A percentile compares a stretch with the other conserved stretches of the same genome.
Conservation (phyloP, 2,888 invertebrate genomes). For the Malthinus flaveolus region DNA sequence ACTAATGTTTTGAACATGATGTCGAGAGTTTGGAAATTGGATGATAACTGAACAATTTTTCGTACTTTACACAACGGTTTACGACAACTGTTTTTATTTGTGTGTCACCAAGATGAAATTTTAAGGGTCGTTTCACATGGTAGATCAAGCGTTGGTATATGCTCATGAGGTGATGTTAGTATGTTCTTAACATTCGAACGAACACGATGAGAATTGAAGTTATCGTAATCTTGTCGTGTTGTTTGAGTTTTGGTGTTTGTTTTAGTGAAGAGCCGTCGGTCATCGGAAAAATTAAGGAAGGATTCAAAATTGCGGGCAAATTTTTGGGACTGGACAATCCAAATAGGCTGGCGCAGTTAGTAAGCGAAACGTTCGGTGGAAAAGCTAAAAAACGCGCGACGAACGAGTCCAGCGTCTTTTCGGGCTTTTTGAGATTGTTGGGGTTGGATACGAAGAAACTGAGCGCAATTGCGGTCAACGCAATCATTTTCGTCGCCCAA, state of each 20-base stretch:
- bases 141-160: slow-evolving; percentile 19
- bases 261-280: slow-evolving; percentile 41
- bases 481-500: slow-evolving; percentile 81
- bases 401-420: slow-evolving; percentile 49
- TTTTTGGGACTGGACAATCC: slow-evolving; percentile 56
- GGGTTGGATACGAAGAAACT: slow-evolving; percentile 77
- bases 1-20: neutral
- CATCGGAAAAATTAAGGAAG: slow-evolving; percentile 55
- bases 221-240: neutral
- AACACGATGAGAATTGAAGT: slow-evolving; percentile 8
- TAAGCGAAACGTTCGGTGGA: slow-evolving; percentile 59
- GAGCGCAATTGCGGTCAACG: slow-evolving; percentile 81
- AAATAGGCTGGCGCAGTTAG: slow-evolving; percentile 64
- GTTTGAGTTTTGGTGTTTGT: neutral
- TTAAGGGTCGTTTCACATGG: slow-evolving; percentile 33
- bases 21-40: too few relatives aligned
- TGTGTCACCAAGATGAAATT: slow-evolving; percentile 12
- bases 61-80: neutral
- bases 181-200: neutral
- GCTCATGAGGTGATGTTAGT: slow-evolving; percentile 1
- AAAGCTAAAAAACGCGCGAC: slow-evolving; percentile 34
- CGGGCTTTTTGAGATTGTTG: slow-evolving; percentile 67
- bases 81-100: slow-evolving; percentile 13
- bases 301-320: slow-evolving; percentile 57
- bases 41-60: too few relatives aligned